phyloP scores from a whole-genome alignment of 2,888 invertebrate genomes.

The Sisyra terminalis region DNA sequence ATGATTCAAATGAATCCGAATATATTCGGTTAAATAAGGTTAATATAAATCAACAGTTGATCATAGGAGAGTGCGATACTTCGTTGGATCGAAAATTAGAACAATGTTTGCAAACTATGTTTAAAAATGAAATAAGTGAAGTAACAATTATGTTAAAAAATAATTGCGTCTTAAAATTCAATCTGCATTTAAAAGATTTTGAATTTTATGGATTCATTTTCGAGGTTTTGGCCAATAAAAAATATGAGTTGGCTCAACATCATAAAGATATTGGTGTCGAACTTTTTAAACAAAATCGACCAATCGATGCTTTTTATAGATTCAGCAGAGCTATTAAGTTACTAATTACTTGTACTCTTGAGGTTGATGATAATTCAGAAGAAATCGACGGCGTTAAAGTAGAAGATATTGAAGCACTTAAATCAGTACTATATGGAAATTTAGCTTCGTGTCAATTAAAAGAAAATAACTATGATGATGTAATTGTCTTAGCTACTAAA shows the following conservation, averaged over 20 bases:
- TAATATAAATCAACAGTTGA: conserved; percentile 14
- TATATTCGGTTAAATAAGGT: conserved; percentile 12
- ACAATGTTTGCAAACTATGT: conserved; percentile 29
- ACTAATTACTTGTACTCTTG: conserved; percentile 42
- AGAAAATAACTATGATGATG: conserved; percentile 45
- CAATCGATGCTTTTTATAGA: conserved; percentile 50
- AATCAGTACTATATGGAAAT: conserved; percentile 60
- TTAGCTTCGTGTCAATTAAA: conserved; percentile 67
- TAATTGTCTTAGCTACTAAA: conserved; percentile 40
- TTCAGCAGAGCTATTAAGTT: conserved; percentile 62
- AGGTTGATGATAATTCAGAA: conserved; percentile 29
- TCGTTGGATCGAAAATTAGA: conserved; percentile 31
- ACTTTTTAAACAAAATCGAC: conserved; percentile 43
- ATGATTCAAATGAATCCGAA: conserved; percentile 5
- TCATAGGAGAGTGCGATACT: conserved; percentile 27
- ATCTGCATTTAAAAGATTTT: conserved; percentile 24
- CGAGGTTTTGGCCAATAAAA: conserved; percentile 25
- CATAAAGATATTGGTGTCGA: conserved; percentile 36
- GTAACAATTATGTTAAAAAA: conserved; percentile 24
- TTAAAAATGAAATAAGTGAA: conserved; percentile 27
- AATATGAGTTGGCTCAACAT: conserved; percentile 25
- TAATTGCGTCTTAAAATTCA: conserved; percentile 19
- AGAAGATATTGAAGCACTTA: conserved; percentile 36
- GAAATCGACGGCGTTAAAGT: conserved; percentile 30
- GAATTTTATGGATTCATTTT: conserved; percentile 26